Percentiles rank a stretch among this genome's conserved stretches.
These are phyloP conservation scores for Lepidochrysops patricia DNA, from an alignment of 2,888 invertebrate species.

Conservation along the genomic window DNA sequence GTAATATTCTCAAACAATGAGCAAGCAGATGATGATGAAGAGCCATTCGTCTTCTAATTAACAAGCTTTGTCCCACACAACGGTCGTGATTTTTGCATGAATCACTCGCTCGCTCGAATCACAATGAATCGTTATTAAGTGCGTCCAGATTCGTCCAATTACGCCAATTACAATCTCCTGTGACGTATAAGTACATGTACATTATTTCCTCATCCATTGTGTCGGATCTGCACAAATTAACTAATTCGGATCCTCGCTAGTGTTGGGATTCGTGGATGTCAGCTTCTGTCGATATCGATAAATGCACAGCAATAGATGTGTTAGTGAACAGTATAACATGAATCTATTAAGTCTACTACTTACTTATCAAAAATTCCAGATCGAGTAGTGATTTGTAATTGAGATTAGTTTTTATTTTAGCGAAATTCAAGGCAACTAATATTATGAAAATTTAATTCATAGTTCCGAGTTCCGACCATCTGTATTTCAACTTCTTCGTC, in stretches of 20 bases:
- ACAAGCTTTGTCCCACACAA: constrained; percentile 10
- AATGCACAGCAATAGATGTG: neutral
- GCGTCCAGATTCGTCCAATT: constrained; percentile 72
- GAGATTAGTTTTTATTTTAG: neutral
- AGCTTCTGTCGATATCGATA: constrained; percentile 32
- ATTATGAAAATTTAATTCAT: neutral
- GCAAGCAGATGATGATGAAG: neutral
- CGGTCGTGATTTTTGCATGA: constrained; percentile 35
- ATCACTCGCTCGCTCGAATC: constrained; percentile 67
- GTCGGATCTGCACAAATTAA: constrained; percentile 70
- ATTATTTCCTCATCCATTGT: constrained; percentile 72
- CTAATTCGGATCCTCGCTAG: constrained; percentile 54
- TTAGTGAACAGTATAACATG: too few relatives aligned
- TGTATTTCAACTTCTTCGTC: neutral
- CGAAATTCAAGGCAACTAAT: neutral
- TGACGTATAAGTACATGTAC: constrained; percentile 52
- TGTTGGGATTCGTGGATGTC: constrained; percentile 23
- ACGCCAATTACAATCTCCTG: constrained; percentile 71
- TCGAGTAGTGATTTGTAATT: neutral
- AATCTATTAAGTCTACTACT: too few relatives aligned
- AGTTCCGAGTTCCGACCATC: too few relatives aligned
- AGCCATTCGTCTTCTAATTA: neutral
- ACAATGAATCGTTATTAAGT: constrained; percentile 70
- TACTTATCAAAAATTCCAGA: neutral
- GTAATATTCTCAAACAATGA: neutral